These are phyloP conservation scores for Syngnathus typhle DNA, from an alignment of 2,113 vertebrate genomes.

Conservation along the genomic window DNA sequence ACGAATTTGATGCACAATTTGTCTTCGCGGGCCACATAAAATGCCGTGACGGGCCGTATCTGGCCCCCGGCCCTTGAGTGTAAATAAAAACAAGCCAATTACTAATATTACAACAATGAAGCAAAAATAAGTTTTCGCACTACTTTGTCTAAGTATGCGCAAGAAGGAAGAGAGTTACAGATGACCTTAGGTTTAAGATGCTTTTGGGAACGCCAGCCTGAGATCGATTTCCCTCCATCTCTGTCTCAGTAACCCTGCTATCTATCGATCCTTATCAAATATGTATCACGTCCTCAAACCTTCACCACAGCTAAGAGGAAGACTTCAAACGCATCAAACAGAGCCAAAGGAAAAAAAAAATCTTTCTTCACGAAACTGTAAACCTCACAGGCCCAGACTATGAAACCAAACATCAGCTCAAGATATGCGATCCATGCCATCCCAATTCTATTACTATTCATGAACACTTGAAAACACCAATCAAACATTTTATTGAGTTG, in stretches of 20 bases:
- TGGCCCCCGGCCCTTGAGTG: not conserved
- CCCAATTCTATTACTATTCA: not conserved
- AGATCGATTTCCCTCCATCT: slow-evolving; percentile 64
- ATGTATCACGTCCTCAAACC: slow-evolving; percentile 67
- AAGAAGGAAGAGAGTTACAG: slow-evolving; percentile 26
- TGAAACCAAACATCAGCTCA: slow-evolving; percentile 17
- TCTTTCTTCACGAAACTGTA: slow-evolving; percentile 38
- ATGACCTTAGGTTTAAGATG: slow-evolving; percentile 58
- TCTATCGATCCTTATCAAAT: slow-evolving; percentile 71
- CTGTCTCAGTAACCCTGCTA: slow-evolving; percentile 57
- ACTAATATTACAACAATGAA: too few species aligned
- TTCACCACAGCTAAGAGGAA: slow-evolving; percentile 51
- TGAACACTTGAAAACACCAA: slow-evolving; percentile 18
- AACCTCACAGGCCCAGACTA: slow-evolving; percentile 25
- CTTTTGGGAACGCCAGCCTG: slow-evolving; percentile 53
- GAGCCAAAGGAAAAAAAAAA: slow-evolving; percentile 34
- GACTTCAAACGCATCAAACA: slow-evolving; percentile 64
- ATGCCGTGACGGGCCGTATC: too few species aligned
- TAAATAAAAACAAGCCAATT: not conserved
- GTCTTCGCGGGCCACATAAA: too few species aligned
- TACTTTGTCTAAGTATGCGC: slow-evolving; percentile 16
- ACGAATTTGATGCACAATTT: too few species aligned
- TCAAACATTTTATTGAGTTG: not conserved
- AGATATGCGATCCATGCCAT: slow-evolving; percentile 8
- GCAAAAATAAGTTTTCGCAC: slow-evolving; percentile 5